Evolutionary conservation across 2,888 invertebrate genomes (phyloP).

Genomic region (Eudemis profundana): DNA sequence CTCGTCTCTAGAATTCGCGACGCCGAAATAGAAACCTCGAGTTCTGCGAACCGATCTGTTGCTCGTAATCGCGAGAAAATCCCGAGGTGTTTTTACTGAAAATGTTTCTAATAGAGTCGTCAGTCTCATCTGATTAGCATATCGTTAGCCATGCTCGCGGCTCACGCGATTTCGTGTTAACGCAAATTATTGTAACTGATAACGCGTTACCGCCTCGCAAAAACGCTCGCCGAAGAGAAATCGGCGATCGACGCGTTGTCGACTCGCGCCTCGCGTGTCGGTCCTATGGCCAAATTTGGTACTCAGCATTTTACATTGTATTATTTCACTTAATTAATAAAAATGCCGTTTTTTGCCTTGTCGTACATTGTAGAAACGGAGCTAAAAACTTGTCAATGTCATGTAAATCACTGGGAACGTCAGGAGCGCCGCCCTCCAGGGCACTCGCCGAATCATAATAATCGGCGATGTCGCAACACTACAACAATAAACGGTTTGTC

Average conservation of each 20-base stretch:
- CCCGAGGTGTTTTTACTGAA: conserved; percentile 28
- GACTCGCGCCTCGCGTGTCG: conserved; percentile 16
- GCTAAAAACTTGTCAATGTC: not conserved
- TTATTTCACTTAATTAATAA: conserved; percentile 1
- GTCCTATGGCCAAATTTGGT: conserved; percentile 25
- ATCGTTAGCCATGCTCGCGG: conserved; percentile 33
- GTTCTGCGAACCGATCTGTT: conserved; percentile 31
- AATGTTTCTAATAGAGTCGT: conserved; percentile 39
- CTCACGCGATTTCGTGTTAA: conserved; percentile 41
- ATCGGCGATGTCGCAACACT: conserved; percentile 38
- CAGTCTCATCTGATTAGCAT: conserved; percentile 39
- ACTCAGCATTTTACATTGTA: conserved; percentile 17
- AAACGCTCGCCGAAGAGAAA: conserved; percentile 34
- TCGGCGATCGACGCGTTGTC: conserved; percentile 10
- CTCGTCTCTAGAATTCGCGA: conserved; percentile 53
- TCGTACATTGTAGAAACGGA: not conserved
- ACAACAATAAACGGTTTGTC: conserved; percentile 50
- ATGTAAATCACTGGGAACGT: not conserved
- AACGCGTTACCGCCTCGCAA: conserved; percentile 25
- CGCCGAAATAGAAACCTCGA: conserved; percentile 43
- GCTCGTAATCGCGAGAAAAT: conserved; percentile 28
- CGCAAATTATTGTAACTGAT: conserved; percentile 39
- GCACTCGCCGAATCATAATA: conserved; percentile 13
- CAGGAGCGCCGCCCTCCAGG: conserved; percentile 1
- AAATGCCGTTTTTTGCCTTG: not conserved